Conservation (phyloP, 2,888 invertebrate species). For the Osmoderma eremita region DNA sequence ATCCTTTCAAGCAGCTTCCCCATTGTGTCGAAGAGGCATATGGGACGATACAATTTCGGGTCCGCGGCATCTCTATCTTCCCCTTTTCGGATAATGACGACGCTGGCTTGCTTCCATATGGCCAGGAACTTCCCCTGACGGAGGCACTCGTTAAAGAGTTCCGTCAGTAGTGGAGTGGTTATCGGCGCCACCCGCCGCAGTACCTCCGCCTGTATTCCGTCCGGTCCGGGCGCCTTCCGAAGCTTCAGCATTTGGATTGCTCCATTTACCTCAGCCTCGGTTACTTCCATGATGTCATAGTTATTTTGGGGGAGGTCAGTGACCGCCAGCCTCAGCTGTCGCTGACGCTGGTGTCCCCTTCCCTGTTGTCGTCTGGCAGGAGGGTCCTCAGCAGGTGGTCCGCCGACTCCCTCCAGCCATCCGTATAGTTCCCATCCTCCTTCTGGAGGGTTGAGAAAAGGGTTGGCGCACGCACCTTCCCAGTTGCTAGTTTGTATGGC, state of each 20-base stretch:
- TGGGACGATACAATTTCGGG: too few species aligned
- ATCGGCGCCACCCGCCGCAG: neutral
- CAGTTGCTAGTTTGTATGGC: conserved; percentile 12
- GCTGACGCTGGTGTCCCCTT: neutral
- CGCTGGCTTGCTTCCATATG: neutral
- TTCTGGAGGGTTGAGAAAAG: conserved; percentile 24
- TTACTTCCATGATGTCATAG: neutral
- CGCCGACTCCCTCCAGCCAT: conserved; percentile 36
- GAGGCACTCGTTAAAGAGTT: conserved; percentile 41
- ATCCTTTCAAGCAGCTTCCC: too few species aligned
- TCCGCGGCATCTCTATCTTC: too few species aligned
- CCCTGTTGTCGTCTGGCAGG: conserved; percentile 37
- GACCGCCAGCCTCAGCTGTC: neutral
- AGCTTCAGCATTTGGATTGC: conserved; percentile 13
- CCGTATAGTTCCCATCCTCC: conserved; percentile 27
- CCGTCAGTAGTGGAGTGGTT: conserved; percentile 7
- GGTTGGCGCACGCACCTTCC: conserved; percentile 22
- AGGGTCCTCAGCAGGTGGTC: conserved; percentile 19
- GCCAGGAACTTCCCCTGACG: conserved; percentile 29
- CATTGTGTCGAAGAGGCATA: too few species aligned
- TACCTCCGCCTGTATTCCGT: conserved; percentile 29
- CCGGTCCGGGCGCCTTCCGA: conserved; percentile 34
- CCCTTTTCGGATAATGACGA: too few species aligned
- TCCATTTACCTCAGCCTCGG: neutral
- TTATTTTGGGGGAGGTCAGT: neutral